Percentiles rank a stretch among this genome's conserved stretches.
These are phyloP conservation scores for Bradysia coprophila DNA, from an alignment of 1,140 invertebrate genomes.

Conservation along the genomic window DNA sequence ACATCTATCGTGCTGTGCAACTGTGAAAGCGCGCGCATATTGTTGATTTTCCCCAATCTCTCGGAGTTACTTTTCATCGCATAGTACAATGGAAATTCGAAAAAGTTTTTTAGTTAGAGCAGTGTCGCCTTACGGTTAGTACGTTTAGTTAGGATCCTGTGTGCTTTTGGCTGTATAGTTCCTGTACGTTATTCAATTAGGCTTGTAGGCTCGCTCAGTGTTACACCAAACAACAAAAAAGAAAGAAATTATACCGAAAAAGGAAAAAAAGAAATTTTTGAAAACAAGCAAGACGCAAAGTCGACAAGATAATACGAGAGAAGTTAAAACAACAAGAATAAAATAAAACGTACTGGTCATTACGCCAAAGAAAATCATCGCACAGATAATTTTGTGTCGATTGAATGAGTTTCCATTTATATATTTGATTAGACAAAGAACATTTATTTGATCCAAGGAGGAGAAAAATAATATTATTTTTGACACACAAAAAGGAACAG, in stretches of 20 bases:
- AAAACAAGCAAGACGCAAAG: background rate
- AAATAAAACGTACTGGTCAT: background rate
- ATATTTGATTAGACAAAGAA: too few species aligned
- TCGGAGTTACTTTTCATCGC: too few species aligned
- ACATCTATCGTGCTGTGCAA: too few species aligned
- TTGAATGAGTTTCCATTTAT: too few species aligned
- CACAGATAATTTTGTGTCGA: too few species aligned
- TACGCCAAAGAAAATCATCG: too few species aligned
- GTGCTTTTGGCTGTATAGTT: background rate
- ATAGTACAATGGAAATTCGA: background rate
- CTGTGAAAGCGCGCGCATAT: background rate
- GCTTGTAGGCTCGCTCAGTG: background rate
- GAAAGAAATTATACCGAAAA: background rate
- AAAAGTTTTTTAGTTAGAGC: conserved; percentile 17
- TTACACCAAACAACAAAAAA: background rate
- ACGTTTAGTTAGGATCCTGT: conserved; percentile 1
- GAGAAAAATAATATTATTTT: too few species aligned
- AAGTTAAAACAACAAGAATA: background rate
- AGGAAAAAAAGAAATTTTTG: background rate
- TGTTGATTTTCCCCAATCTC: background rate
- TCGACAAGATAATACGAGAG: background rate
- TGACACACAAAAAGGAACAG: too few species aligned
- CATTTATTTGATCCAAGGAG: too few species aligned
- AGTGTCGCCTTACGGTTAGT: conserved; percentile 24
- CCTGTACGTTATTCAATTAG: conserved; percentile 1